A percentile compares a stretch with the other conserved stretches of the same genome.
Evolutionary conservation across 2,113 vertebrate species (phyloP).

Genomic region (Percina caprodes): DNA sequence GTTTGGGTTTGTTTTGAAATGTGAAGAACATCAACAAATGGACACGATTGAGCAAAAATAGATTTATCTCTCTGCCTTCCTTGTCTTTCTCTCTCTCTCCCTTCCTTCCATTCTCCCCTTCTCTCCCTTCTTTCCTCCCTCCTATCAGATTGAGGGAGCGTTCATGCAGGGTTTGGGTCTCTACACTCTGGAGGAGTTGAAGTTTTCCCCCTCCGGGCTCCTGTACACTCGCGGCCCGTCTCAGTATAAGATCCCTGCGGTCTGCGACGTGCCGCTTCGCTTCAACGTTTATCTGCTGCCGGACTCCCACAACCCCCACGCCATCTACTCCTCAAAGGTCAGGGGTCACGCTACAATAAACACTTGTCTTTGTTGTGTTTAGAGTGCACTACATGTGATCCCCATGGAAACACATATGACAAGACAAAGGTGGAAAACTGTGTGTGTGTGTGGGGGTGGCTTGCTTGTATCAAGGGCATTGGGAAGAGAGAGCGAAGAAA

Average conservation of each 20-base stretch:
- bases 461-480: too few relatives aligned
- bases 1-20: too few relatives aligned
- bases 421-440: too few relatives aligned
- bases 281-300: slow-evolving; percentile 87
- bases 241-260: slow-evolving; percentile 89
- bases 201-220: slow-evolving; percentile 86
- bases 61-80: background rate
- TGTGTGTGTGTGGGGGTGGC: too few relatives aligned
- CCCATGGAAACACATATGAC: too few relatives aligned
- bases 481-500: too few relatives aligned
- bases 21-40: too few relatives aligned
- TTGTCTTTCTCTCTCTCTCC: background rate
- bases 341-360: slow-evolving; percentile 5
- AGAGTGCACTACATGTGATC: too few relatives aligned
- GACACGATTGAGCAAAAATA: too few relatives aligned
- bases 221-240: slow-evolving; percentile 86
- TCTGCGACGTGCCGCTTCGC: slow-evolving; percentile 88
- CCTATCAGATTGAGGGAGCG: slow-evolving; percentile 87
- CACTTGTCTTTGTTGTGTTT: too few relatives aligned
- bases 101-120: background rate
- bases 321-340: slow-evolving; percentile 93
- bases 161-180: slow-evolving; percentile 90
- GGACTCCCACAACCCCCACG: slow-evolving; percentile 83
- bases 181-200: slow-evolving; percentile 89
- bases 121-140: background rate